Evolutionary conservation across 2,888 invertebrate species (phyloP).

Genomic region (Chydorus sphaericus): DNA sequence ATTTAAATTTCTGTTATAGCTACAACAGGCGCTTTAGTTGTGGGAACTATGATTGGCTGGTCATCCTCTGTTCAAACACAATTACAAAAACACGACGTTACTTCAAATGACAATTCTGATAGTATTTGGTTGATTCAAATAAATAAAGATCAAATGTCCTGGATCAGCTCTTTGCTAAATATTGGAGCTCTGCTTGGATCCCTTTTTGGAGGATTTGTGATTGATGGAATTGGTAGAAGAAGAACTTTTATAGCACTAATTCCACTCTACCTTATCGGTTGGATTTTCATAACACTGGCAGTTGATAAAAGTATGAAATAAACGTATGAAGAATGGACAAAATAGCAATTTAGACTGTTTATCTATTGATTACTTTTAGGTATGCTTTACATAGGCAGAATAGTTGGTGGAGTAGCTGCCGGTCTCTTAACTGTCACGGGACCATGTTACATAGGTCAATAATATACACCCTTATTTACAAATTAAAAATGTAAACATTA

Average conservation of each 20-base stretch:
- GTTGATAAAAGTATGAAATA: slow-evolving; percentile 24
- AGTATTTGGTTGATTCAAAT: not conserved
- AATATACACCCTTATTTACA: not conserved
- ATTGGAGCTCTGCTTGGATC: slow-evolving; percentile 38
- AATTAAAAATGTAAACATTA: too few species aligned
- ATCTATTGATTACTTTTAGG: too few species aligned
- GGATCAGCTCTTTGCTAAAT: slow-evolving; percentile 40
- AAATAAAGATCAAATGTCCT: slow-evolving; percentile 26
- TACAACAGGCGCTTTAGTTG: too few species aligned
- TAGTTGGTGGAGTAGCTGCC: slow-evolving; percentile 55
- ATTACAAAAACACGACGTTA: too few species aligned
- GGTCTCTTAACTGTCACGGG: slow-evolving; percentile 71
- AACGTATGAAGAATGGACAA: not conserved
- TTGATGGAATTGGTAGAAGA: slow-evolving; percentile 39
- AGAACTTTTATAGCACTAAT: slow-evolving; percentile 36
- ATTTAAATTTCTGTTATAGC: not conserved
- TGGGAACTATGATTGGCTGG: too few species aligned
- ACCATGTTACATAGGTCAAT: slow-evolving; percentile 50
- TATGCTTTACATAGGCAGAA: slow-evolving; percentile 37
- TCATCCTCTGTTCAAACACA: too few species aligned
- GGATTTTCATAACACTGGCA: slow-evolving; percentile 39
- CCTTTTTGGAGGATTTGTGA: slow-evolving; percentile 32
- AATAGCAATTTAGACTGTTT: not conserved
- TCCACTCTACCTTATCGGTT: slow-evolving; percentile 41
- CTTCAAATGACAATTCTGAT: not conserved